phyloP scores from a whole-genome alignment of 2,797 vertebrate genomes.

The Bradypus variegatus region DNA sequence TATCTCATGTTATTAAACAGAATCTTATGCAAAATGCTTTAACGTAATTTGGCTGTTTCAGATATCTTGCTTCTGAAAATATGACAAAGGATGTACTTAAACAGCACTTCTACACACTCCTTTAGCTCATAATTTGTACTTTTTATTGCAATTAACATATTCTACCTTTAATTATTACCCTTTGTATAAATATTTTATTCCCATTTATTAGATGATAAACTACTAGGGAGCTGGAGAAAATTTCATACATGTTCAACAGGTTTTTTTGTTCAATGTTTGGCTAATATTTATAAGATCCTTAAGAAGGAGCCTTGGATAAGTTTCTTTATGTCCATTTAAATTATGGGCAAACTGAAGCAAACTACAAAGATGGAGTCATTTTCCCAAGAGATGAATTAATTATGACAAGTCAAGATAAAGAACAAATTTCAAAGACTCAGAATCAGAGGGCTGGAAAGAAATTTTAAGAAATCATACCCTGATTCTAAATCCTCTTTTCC shows the following conservation, averaged over 20 bases:
- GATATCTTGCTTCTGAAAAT: background rate
- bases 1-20: background rate
- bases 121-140: background rate
- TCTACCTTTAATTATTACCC: background rate
- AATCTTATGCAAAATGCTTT: background rate
- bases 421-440: background rate
- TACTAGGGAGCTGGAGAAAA: background rate
- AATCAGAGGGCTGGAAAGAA: background rate
- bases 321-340: background rate
- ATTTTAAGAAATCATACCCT: background rate
- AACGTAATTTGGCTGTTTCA: background rate
- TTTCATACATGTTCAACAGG: background rate
- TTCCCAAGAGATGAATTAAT: background rate
- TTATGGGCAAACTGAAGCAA: background rate
- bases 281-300: background rate
- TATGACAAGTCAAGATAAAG: background rate
- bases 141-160: background rate
- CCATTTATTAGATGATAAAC: background rate
- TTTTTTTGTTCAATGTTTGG: background rate
- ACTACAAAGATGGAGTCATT: background rate
- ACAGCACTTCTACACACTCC: background rate
- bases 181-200: background rate
- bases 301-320: background rate
- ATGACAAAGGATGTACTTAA: background rate
- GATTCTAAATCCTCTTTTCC: background rate